Evolutionary conservation across 1,140 invertebrate species (phyloP).

Genomic region (Melanaphis sacchari): DNA sequence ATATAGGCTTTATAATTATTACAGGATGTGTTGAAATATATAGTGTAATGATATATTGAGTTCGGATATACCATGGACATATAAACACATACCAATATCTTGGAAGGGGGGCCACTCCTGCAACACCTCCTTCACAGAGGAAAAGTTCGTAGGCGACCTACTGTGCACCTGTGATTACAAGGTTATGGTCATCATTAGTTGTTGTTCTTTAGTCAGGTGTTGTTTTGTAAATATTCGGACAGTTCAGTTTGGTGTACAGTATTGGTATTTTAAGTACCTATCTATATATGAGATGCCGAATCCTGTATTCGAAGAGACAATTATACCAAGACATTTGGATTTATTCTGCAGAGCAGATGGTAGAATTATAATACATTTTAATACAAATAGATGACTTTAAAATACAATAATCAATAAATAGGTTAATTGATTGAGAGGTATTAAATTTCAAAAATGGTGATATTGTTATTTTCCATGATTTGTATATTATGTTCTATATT

Average conservation of each 20-base stretch:
- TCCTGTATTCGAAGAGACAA: slow-evolving; percentile 32
- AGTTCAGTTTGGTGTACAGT: slow-evolving; percentile 25
- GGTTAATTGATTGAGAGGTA: neutral
- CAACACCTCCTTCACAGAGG: slow-evolving; percentile 52
- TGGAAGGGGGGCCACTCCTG: slow-evolving; percentile 55
- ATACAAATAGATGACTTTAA: neutral
- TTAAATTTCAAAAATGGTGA: neutral
- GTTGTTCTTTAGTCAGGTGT: slow-evolving; percentile 17
- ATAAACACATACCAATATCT: slow-evolving; percentile 17
- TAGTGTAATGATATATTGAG: slow-evolving; percentile 23
- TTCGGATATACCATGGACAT: neutral
- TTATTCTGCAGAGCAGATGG: slow-evolving; percentile 44
- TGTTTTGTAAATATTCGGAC: slow-evolving; percentile 38
- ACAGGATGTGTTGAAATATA: slow-evolving; percentile 26
- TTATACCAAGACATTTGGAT: slow-evolving; percentile 48
- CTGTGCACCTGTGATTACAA: slow-evolving; percentile 42
- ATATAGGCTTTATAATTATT: neutral
- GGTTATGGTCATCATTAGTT: slow-evolving; percentile 50
- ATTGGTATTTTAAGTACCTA: neutral
- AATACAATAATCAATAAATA: neutral
- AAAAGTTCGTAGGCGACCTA: slow-evolving; percentile 50
- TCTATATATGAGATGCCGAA: slow-evolving; percentile 32
- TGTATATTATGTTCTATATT: neutral
- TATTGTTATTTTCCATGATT: neutral
- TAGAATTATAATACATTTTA: slow-evolving; percentile 31